Conservation (phyloP, 2,888 invertebrate species). For the Phyto melanocephala region DNA sequence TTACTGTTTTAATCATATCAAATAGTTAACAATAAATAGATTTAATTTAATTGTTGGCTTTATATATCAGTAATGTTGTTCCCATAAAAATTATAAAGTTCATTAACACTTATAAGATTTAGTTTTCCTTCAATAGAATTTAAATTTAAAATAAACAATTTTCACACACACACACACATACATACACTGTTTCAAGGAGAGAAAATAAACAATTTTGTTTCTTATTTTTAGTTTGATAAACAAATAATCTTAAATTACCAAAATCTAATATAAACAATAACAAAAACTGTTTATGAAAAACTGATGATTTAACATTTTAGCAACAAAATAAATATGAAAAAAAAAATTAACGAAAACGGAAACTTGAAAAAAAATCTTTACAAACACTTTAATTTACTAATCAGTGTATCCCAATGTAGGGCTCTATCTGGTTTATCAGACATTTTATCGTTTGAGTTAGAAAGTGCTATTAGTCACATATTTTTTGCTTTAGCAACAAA, state of each 20-base stretch:
- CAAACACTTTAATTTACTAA: neutral
- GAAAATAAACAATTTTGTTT: constrained; percentile 34
- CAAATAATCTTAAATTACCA: constrained; percentile 42
- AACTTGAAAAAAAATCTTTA: too few species aligned
- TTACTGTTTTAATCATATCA: too few species aligned
- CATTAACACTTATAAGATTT: neutral
- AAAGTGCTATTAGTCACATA: too few species aligned
- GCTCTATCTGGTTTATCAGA: neutral
- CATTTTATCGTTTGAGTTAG: too few species aligned
- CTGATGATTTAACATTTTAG: constrained; percentile 39
- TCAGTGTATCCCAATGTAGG: too few species aligned
- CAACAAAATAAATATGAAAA: neutral
- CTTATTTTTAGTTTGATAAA: constrained; percentile 33
- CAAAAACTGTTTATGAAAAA: constrained; percentile 11
- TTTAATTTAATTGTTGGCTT: too few species aligned
- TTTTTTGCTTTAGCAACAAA: too few species aligned
- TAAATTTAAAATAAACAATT: neutral
- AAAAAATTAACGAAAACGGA: neutral
- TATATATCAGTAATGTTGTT: too few species aligned
- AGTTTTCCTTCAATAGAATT: neutral
- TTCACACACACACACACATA: constrained; percentile 6
- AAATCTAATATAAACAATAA: constrained; percentile 13
- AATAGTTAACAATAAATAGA: too few species aligned
- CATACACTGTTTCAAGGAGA: neutral
- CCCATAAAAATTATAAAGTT: too few species aligned